These are phyloP conservation scores for Coenonympha arcania DNA, from an alignment of 2,888 invertebrate species.

Conservation along the genomic window DNA sequence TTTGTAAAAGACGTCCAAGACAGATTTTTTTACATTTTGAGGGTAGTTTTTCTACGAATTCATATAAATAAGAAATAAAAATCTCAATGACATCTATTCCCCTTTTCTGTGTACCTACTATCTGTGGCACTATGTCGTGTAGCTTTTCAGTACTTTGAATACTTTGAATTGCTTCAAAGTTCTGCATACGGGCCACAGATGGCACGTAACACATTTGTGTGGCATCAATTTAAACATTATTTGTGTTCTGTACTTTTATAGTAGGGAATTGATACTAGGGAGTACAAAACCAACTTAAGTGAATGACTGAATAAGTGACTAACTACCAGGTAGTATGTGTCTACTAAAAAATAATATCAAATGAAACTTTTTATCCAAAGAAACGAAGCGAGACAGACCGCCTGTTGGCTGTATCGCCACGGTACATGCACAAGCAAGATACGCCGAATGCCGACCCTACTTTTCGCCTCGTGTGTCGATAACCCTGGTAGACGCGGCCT, in stretches of 20 bases:
- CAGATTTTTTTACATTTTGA: no score
- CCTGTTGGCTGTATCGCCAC: conserved; percentile 53
- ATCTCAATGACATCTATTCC: neutral
- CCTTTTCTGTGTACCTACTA: no score
- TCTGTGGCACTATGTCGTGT: no score
- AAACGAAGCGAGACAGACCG: conserved; percentile 60
- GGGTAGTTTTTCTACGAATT: no score
- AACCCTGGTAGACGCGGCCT: conserved; percentile 63
- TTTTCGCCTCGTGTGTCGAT: conserved; percentile 64
- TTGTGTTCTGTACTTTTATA: no score
- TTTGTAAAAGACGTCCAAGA: no score
- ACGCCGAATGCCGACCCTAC: conserved; percentile 48
- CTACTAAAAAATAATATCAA: neutral
- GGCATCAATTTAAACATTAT: no score
- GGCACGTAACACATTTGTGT: no score
- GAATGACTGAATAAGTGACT: neutral
- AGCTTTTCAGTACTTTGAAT: no score
- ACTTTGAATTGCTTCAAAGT: neutral
- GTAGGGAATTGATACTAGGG: neutral
- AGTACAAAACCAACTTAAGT: neutral
- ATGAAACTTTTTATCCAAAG: conserved; percentile 33
- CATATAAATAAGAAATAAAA: no score
- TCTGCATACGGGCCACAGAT: conserved; percentile 12
- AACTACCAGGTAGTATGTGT: neutral
- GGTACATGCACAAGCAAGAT: conserved; percentile 31